Evolutionary conservation across 37 sponge, comb jelly and placozoan genomes (phyloP).

Genomic region (Bolinopsis microptera): DNA sequence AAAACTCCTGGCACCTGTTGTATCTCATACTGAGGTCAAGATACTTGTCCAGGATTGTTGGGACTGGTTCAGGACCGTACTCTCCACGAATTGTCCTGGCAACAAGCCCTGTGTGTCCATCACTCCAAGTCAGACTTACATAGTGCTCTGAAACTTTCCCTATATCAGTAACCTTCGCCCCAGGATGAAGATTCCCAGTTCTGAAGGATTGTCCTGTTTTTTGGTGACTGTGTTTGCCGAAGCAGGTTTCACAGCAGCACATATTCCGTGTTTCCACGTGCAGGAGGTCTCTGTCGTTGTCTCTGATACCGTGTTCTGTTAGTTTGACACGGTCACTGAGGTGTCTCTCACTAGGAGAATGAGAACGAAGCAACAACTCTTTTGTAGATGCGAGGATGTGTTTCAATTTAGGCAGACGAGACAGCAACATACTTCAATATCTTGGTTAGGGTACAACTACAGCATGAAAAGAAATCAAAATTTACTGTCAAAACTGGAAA

Average conservation of each 20-base stretch:
- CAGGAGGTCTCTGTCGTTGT: background rate
- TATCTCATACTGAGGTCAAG: background rate
- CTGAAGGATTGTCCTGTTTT: background rate
- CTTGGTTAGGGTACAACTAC: too few species aligned
- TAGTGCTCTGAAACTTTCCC: background rate
- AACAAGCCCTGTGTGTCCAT: conserved; percentile 3
- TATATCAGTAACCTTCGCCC: background rate
- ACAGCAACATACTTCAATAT: too few species aligned
- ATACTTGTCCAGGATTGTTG: background rate
- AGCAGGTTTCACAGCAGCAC: conserved; percentile 14
- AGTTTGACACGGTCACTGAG: background rate
- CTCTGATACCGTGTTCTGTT: background rate
- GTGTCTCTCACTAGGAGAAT: too few species aligned
- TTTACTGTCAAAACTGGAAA: too few species aligned
- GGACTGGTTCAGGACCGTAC: background rate
- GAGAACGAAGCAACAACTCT: too few species aligned
- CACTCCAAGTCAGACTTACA: background rate
- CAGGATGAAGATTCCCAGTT: background rate
- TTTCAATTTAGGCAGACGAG: too few species aligned
- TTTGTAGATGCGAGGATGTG: too few species aligned
- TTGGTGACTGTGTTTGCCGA: too few species aligned
- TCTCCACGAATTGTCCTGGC: background rate
- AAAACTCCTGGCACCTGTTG: background rate
- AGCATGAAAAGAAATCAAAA: too few species aligned
- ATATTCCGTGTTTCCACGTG: conserved; percentile 6